Evolutionary conservation across 2,888 invertebrate genomes (phyloP).

Genomic region (Caenorhabditis uteleia): DNA sequence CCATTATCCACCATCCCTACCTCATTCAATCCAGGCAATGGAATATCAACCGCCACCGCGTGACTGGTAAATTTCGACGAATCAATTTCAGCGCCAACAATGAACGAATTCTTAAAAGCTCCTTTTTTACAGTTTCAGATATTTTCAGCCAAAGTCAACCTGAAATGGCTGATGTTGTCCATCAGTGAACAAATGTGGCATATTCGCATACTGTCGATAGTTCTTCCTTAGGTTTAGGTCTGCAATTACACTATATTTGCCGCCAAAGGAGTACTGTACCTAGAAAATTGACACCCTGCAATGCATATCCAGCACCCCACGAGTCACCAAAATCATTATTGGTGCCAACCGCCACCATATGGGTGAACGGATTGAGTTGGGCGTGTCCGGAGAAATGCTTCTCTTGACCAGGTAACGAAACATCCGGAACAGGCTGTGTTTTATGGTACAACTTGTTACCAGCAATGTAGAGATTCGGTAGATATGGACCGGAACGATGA

Average conservation of each 20-base stretch:
- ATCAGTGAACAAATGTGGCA: slow-evolving; percentile 50
- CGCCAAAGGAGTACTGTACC: slow-evolving; percentile 7
- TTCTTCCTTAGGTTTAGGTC: slow-evolving; percentile 42
- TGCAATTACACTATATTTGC: background rate
- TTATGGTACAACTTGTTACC: slow-evolving; percentile 55
- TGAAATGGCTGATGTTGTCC: slow-evolving; percentile 51
- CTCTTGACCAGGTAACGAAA: slow-evolving; percentile 51
- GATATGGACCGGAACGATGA: slow-evolving; percentile 53
- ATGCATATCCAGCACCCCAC: slow-evolving; percentile 51
- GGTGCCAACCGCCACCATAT: slow-evolving; percentile 47
- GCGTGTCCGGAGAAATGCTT: slow-evolving; percentile 55
- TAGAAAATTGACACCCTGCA: slow-evolving; percentile 52
- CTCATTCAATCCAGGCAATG: slow-evolving; percentile 49
- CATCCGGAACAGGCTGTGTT: slow-evolving; percentile 51
- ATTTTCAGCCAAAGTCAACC: slow-evolving; percentile 2
- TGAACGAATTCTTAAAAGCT: slow-evolving; percentile 41
- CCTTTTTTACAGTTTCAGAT: background rate
- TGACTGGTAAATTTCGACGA: slow-evolving; percentile 48
- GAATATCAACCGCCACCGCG: slow-evolving; percentile 49
- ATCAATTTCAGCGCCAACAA: slow-evolving; percentile 52
- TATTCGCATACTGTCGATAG: slow-evolving; percentile 47
- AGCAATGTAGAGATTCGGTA: slow-evolving; percentile 52
- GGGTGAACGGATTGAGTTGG: slow-evolving; percentile 53
- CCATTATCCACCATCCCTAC: too few species aligned
- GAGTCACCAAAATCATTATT: slow-evolving; percentile 51